Base-by-base conservation (phyloP, 2,888 invertebrate genomes). In the Prionchulus punctatus region DNA sequence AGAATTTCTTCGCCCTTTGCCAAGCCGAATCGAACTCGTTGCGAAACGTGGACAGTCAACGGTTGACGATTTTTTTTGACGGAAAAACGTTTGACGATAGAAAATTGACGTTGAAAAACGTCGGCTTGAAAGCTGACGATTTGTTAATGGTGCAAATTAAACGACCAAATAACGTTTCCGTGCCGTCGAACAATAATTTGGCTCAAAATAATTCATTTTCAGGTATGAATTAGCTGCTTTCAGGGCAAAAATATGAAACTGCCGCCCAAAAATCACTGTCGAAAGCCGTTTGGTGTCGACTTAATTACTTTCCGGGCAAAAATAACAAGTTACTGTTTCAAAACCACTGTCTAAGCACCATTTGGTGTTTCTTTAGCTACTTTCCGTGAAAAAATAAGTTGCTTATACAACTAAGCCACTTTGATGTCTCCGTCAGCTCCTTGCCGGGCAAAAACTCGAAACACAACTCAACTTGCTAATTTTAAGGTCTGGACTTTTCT, bases 401-500 rank as follows among this genome's bases (percentile, higher is more conserved):
- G 36, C 18, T 36, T 7, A 12, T 7, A 36, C n/a, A n/a, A n/a
- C n/a, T n/a, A n/a, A n/a, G n/a, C n/a, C n/a, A n/a, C n/a, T n/a
- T n/a, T n/a, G 18, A 18, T 36, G 36, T 36, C 7, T 36, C 12
- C 36, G 18, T 36, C 36, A 36, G 12, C 7, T 12, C 18, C 36
- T 36, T 36, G 36, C 18, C 36, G 36, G n/a, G n/a, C n/a, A n/a
- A n/a, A n/a, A n/a, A n/a, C n/a, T n/a, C n/a, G n/a, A n/a, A n/a
- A n/a, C n/a, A n/a, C n/a, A 36, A 36, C 18, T 23, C n/a, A 15
- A 12, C 21, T 23, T 23, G 4, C 25, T 23, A 7, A 4, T 4
- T 52, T 55, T 21, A n/a, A 36, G 53, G 51, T 25, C 58, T 57
- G n/a, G 58, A 57, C 36, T 57, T 57, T 51, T 58, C 57, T 18